Evolutionary conservation across 2,888 invertebrate genomes (phyloP), one percentile per base, ranked within the genome.

Genomic region (Thumatha senex): DNA sequence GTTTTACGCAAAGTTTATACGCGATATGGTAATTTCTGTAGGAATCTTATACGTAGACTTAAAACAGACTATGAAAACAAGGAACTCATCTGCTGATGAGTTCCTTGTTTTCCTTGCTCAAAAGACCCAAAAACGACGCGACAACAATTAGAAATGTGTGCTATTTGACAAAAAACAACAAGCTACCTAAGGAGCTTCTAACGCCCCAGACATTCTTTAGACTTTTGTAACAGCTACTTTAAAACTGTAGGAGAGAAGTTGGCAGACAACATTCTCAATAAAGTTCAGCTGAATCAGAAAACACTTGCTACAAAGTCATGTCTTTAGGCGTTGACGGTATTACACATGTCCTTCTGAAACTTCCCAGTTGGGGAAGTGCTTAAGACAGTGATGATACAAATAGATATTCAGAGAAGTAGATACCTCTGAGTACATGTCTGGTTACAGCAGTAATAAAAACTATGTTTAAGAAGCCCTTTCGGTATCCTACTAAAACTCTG

Each of bases 321-420:
- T n/a, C n/a, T n/a, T n/a, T n/a, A n/a, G n/a, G n/a, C n/a, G n/a
- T n/a, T n/a, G n/a, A n/a, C n/a, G n/a, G n/a, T n/a, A n/a, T n/a
- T n/a, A n/a, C n/a, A n/a, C n/a, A n/a, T n/a, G n/a, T n/a, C n/a
- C n/a, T n/a, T n/a, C n/a, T n/a, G n/a, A n/a, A n/a, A n/a, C n/a
- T 40, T 12, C 7, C n/a, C 3, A 29, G 29, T 11, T 40, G 40
- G 40, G 40, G 24, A n/a, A n/a, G 11, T 40, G 40, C 12, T n/a
- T 3, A 40, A 40, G 24, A 29, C 24, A 10, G 7, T 40, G 13
- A 30, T 31, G 10, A 31, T 41, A 30, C 33, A 31, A 14, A 9
- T 41, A 31, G 41, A 41, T 14, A 41, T 31, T 31, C 41, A 41
- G 14, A 13, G 41, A n/a, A n/a, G n/a, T n/a, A n/a, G n/a, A n/a